These are phyloP conservation scores for Ciona savignyi DNA, from an alignment of 23 tunicate genomes.

Conservation along the genomic window DNA sequence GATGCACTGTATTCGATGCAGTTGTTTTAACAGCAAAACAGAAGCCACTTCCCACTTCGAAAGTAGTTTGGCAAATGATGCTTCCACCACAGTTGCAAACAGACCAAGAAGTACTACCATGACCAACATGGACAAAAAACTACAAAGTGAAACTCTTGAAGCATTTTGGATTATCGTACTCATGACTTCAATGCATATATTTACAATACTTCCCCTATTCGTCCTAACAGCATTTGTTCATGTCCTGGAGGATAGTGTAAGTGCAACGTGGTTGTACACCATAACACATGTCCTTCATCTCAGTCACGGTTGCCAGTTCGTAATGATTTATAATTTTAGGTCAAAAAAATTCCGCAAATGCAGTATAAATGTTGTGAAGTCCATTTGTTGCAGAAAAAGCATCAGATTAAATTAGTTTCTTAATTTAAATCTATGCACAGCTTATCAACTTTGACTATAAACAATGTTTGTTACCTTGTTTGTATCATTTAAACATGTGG, in stretches of 20 bases:
- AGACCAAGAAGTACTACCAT: too few relatives aligned
- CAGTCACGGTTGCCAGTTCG: background rate
- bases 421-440: too few relatives aligned
- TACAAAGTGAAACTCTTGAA: background rate
- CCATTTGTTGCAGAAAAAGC: too few relatives aligned
- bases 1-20: too few relatives aligned
- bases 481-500: too few relatives aligned
- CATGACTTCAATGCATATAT: background rate
- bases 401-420: too few relatives aligned
- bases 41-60: too few relatives aligned
- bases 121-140: background rate
- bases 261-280: background rate
- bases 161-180: background rate
- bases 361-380: background rate
- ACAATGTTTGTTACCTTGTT: too few relatives aligned
- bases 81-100: too few relatives aligned
- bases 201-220: background rate
- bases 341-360: background rate
- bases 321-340: slow-evolving; percentile 7
- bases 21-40: too few relatives aligned
- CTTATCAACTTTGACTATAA: too few relatives aligned
- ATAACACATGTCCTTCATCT: background rate
- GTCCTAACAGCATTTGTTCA: background rate
- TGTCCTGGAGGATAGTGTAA: background rate
- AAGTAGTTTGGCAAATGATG: too few relatives aligned